phyloP scores from a whole-genome alignment of 2,797 vertebrate genomes.

The Sphaeramia orbicularis region DNA sequence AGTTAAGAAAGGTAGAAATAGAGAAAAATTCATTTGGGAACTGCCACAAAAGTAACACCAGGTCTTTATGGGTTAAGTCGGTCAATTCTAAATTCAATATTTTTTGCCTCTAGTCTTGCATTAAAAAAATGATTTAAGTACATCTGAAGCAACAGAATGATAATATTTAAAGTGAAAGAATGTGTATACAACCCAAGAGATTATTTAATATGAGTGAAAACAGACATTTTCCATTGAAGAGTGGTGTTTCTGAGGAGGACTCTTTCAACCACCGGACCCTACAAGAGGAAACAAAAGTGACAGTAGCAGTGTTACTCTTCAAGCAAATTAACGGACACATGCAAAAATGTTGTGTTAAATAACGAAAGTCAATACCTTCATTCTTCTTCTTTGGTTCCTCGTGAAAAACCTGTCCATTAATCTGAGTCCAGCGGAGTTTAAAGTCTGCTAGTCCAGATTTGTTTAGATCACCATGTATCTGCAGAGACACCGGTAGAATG shows the following conservation, averaged over 20 bases:
- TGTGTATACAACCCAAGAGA: background rate
- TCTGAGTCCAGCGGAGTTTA: conserved; percentile 42
- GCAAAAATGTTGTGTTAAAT: background rate
- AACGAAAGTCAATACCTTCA: conserved; percentile 16
- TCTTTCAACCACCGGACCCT: background rate
- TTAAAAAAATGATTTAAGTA: background rate
- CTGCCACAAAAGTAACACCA: no score
- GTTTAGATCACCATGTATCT: conserved; percentile 48
- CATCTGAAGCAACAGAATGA: background rate
- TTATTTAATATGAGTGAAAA: background rate
- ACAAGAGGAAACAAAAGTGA: background rate
- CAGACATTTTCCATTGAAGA: background rate
- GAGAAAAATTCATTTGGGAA: no score
- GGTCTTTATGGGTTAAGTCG: no score
- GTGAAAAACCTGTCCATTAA: conserved; percentile 5
- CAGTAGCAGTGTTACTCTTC: no score
- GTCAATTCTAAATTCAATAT: background rate
- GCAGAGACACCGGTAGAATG: no score
- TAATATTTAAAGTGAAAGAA: background rate
- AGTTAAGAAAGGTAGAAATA: no score
- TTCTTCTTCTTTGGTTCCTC: conserved; percentile 14
- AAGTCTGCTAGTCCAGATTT: background rate
- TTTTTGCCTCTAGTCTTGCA: background rate
- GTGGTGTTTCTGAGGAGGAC: background rate
- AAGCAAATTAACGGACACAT: background rate